Conservation (phyloP, 2,113 vertebrate species). For the Merops nubicus region DNA sequence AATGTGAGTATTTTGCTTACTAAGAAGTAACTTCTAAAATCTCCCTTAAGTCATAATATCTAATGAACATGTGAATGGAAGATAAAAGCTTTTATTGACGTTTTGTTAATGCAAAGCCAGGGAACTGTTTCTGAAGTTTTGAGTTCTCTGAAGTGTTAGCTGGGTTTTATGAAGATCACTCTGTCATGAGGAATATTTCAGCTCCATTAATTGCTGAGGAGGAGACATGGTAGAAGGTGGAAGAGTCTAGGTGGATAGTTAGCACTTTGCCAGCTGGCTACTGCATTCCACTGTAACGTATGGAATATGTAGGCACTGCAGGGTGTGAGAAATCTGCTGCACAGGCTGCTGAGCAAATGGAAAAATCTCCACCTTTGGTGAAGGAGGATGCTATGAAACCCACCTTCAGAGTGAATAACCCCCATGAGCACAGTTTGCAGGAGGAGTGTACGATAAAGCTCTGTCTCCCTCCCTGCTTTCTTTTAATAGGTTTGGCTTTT, state of each 20-base stretch:
- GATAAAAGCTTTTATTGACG: not conserved
- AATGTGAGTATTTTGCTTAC: not conserved
- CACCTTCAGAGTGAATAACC: not conserved
- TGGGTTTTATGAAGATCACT: not conserved
- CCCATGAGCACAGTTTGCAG: not conserved
- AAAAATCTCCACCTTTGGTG: not conserved
- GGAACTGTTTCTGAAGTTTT: not conserved
- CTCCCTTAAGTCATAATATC: not conserved
- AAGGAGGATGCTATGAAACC: not conserved
- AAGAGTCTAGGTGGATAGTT: not conserved
- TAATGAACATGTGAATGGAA: not conserved
- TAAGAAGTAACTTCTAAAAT: not conserved
- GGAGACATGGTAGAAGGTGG: too few relatives aligned
- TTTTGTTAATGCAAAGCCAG: not conserved
- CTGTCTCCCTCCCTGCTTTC: not conserved
- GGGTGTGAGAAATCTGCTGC: not conserved
- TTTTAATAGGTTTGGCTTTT: not conserved
- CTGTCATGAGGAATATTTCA: not conserved
- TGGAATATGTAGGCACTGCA: not conserved
- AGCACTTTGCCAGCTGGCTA: fast-evolving
- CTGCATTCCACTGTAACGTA: fast-evolving
- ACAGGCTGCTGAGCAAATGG: not conserved
- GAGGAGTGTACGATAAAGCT: not conserved
- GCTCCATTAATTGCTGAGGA: not conserved
- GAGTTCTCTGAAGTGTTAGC: not conserved